Conservation (phyloP, 2,113 vertebrate species). For the Chunga burmeisteri region DNA sequence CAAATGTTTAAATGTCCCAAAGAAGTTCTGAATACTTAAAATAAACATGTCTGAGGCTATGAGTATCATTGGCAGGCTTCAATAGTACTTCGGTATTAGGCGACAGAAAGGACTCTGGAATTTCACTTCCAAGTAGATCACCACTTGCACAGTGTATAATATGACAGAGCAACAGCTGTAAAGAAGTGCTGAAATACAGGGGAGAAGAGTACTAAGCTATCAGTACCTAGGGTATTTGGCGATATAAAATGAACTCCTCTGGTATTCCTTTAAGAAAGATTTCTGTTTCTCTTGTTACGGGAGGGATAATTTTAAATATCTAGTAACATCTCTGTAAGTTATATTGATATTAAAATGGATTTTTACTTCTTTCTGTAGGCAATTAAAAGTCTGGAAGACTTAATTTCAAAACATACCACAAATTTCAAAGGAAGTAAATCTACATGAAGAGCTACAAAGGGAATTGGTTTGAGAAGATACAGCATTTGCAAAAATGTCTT, state of each 20-base stretch:
- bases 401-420: constrained; percentile 31
- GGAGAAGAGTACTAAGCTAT: neutral
- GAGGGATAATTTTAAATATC: neutral
- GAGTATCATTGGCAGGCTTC: neutral
- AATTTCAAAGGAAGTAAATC: constrained; percentile 7
- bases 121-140: neutral
- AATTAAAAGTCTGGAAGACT: constrained; percentile 25
- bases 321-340: neutral
- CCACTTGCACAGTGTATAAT: neutral
- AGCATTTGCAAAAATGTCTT: constrained; percentile 55
- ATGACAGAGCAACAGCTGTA: neutral
- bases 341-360: constrained; percentile 36
- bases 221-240: neutral
- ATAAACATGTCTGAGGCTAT: neutral
- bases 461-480: constrained; percentile 5
- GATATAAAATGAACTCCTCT: neutral
- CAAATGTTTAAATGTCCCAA: neutral
- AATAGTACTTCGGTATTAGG: neutral
- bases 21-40: constrained; percentile 16
- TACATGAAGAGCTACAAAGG: constrained; percentile 40
- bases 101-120: neutral
- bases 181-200: neutral
- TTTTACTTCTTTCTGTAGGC: constrained; percentile 60
- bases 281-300: neutral
- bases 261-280: neutral